A percentile compares a stretch with the other conserved stretches of the same genome.
Conservation (phyloP, 2,113 vertebrate genomes). For the Zeus faber region DNA sequence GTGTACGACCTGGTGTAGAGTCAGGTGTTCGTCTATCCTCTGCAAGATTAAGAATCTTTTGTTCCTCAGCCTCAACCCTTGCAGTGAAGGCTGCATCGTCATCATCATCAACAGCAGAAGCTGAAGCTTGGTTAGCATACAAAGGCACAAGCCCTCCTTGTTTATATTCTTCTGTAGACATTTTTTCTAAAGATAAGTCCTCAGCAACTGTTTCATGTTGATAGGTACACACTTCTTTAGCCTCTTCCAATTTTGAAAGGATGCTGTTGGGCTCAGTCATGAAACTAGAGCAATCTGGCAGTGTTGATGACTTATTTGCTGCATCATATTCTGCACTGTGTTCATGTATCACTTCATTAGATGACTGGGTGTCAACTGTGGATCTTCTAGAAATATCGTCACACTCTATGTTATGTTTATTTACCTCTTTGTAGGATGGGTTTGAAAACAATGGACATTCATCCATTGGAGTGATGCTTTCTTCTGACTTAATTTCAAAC, state of each 20-base stretch:
- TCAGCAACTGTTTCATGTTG: constrained; percentile 1
- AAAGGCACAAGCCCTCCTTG: constrained; percentile 31
- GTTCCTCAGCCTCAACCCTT: constrained; percentile 78
- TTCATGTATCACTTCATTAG: constrained; percentile 8
- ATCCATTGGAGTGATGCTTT: constrained; percentile 10
- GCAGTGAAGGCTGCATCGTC: constrained; percentile 66
- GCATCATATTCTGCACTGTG: constrained; percentile 13
- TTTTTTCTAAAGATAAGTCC: background rate
- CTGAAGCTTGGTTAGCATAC: constrained; percentile 11
- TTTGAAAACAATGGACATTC: constrained; percentile 11
- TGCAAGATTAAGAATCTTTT: constrained; percentile 75
- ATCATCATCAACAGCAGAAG: constrained; percentile 3
- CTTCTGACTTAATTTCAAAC: constrained; percentile 10
- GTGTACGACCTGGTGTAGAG: constrained; percentile 76
- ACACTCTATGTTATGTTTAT: constrained; percentile 14
- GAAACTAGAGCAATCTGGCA: constrained; percentile 7
- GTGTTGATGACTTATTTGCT: background rate
- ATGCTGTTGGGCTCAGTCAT: background rate
- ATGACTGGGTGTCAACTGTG: no score
- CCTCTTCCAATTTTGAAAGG: background rate
- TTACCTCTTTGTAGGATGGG: constrained; percentile 6
- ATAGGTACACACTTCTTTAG: background rate
- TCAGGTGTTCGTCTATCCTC: constrained; percentile 79
- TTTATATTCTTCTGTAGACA: background rate
- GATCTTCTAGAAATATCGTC: no score